phyloP scores from a whole-genome alignment of 35 echinoderm and acorn worm genomes.

The Acanthaster planci region DNA sequence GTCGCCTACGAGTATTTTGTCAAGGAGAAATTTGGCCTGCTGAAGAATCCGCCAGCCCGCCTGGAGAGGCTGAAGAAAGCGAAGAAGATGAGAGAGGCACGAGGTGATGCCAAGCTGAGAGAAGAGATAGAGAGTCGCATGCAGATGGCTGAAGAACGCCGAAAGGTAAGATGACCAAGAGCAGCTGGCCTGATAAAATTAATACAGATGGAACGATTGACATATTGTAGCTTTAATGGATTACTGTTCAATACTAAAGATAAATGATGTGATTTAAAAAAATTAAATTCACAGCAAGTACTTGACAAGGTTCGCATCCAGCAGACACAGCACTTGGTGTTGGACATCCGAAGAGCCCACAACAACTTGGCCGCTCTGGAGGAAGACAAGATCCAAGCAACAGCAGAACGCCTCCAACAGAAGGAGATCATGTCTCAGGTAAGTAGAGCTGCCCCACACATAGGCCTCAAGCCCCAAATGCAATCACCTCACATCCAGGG shows the following conservation, averaged over 20 bases:
- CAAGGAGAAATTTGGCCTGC: not conserved
- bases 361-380: not conserved
- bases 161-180: not conserved
- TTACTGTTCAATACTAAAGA: too few species aligned
- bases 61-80: constrained; percentile 7
- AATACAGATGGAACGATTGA: too few species aligned
- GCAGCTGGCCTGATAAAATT: not conserved
- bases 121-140: constrained; percentile 6
- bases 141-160: not conserved
- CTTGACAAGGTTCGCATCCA: not conserved
- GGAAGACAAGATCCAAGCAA: not conserved
- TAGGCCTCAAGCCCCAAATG: too few species aligned
- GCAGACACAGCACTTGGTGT: not conserved
- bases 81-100: not conserved
- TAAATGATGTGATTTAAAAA: not conserved
- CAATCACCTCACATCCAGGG: too few species aligned
- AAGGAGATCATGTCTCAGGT: constrained; percentile 9
- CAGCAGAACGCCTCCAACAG: constrained; percentile 8
- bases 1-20: constrained; percentile 10
- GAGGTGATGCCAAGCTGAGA: constrained; percentile 1
- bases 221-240: too few species aligned
- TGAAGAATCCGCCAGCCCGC: constrained; percentile 3
- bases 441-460: not conserved
- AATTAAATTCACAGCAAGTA: not conserved
- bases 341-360: not conserved